A percentile compares a stretch with the other conserved stretches of the same genome.
Evolutionary conservation across 2,113 vertebrate species (phyloP).

Genomic region (Embiotoca jacksoni): DNA sequence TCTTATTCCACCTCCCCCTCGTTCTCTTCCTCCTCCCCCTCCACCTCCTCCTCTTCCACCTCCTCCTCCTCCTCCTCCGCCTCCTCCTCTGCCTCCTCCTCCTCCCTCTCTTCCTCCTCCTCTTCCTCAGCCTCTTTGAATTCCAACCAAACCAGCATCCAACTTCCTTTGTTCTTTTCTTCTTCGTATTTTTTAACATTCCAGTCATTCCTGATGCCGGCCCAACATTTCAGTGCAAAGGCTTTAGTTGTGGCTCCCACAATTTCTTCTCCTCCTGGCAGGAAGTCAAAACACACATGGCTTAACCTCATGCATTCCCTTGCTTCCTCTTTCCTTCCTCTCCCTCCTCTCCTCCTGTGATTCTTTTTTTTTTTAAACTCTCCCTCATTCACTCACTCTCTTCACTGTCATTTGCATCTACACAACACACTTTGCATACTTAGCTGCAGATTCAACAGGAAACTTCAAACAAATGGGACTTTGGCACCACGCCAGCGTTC

Average conservation of each 20-base stretch:
- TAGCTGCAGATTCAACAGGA: conserved; percentile 14
- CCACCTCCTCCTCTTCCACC: background rate
- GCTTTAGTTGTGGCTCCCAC: conserved; percentile 42
- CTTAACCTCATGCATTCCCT: conserved; percentile 24
- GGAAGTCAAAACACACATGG: conserved; percentile 36
- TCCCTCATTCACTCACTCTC: conserved; percentile 3
- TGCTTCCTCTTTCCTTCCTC: conserved; percentile 15
- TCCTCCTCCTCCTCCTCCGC: too few relatives aligned
- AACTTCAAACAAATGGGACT: conserved; percentile 20
- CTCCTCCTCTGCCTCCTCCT: too few relatives aligned
- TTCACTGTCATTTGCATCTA: conserved; percentile 31
- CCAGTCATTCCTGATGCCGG: conserved; percentile 59
- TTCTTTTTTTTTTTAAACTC: background rate
- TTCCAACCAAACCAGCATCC: background rate
- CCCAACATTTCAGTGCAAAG: conserved; percentile 12
- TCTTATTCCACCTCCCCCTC: conserved; percentile 11
- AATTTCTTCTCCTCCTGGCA: conserved; percentile 16
- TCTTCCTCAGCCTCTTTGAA: background rate
- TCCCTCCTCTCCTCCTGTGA: conserved; percentile 8
- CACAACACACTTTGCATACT: conserved; percentile 6
- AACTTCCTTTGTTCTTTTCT: conserved; percentile 29
- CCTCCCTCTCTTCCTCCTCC: background rate
- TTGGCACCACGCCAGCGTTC: conserved; percentile 12
- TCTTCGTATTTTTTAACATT: conserved; percentile 48
- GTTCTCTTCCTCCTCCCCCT: conserved; percentile 1